phyloP scores from a whole-genome alignment of 2,113 vertebrate genomes.

The Gila orcuttii region DNA sequence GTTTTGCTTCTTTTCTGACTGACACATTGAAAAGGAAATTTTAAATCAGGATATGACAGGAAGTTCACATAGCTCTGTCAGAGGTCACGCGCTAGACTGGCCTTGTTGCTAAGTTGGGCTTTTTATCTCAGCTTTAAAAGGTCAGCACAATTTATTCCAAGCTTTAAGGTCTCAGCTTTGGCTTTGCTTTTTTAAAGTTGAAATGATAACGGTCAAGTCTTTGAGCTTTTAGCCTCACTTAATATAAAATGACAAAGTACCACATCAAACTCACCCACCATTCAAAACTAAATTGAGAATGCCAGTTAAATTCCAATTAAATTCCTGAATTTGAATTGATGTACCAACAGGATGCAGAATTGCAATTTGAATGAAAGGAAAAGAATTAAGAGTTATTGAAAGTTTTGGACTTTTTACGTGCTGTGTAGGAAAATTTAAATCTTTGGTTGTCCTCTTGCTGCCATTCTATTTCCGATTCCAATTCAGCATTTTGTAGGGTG shows the following conservation, averaged over 20 bases:
- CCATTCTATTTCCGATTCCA: not conserved
- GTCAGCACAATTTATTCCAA: constrained; percentile 29
- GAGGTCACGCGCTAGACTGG: constrained; percentile 15
- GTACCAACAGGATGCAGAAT: not conserved
- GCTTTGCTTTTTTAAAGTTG: constrained; percentile 8
- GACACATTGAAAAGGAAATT: constrained; percentile 18
- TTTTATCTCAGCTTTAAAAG: constrained; percentile 40
- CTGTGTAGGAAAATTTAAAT: not conserved
- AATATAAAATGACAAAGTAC: not conserved
- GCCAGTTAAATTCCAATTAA: not conserved
- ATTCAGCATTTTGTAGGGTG: not conserved
- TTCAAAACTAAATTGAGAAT: not conserved
- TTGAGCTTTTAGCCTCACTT: constrained; percentile 22
- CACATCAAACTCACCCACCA: not conserved
- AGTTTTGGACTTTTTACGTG: not conserved
- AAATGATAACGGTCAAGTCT: constrained; percentile 15
- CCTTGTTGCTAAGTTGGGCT: not conserved
- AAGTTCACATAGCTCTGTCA: constrained; percentile 33
- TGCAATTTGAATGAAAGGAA: not conserved
- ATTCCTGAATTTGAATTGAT: not conserved
- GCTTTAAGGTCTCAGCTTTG: constrained; percentile 8
- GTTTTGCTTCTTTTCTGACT: constrained; percentile 7
- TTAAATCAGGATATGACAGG: constrained; percentile 15
- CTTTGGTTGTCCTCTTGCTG: not conserved
- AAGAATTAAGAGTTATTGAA: not conserved